Evolutionary conservation across 64 coral and sea anemone genomes (phyloP).

Genomic region (Porites australiensis): DNA sequence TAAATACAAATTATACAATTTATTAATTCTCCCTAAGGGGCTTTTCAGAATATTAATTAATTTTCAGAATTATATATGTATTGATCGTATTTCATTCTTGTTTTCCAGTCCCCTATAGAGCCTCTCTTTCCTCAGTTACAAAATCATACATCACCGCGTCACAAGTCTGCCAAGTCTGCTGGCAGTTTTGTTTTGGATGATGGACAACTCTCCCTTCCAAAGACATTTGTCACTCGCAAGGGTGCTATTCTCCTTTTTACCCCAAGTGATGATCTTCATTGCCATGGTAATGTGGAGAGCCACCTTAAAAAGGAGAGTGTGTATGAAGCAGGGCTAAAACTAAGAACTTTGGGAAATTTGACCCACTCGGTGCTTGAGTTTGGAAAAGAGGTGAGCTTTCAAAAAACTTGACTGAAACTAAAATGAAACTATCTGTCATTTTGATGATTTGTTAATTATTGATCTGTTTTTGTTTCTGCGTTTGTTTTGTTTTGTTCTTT

Average conservation of each 20-base stretch:
- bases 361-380: constrained; percentile 85
- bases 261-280: constrained; percentile 74
- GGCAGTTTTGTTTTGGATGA: constrained; percentile 56
- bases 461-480: too few species aligned
- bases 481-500: too few species aligned
- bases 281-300: constrained; percentile 20
- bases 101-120: constrained; percentile 36
- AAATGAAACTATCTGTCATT: too few species aligned
- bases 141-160: background rate
- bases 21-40: too few species aligned
- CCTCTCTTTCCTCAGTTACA: constrained; percentile 55
- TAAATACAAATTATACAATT: too few species aligned
- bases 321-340: constrained; percentile 79
- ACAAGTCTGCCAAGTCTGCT: constrained; percentile 34
- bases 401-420: background rate
- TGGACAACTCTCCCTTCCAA: constrained; percentile 85
- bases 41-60: too few species aligned
- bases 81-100: background rate
- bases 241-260: constrained; percentile 90
- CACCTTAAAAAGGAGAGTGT: constrained; percentile 48
- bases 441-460: too few species aligned
- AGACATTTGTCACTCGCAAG: constrained; percentile 92
- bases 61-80: background rate
- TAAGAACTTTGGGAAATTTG: constrained; percentile 82
- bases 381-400: constrained; percentile 82